These are phyloP conservation scores for Astyanax mexicanus DNA, from an alignment of 2,797 vertebrate genomes.

Conservation along the genomic window DNA sequence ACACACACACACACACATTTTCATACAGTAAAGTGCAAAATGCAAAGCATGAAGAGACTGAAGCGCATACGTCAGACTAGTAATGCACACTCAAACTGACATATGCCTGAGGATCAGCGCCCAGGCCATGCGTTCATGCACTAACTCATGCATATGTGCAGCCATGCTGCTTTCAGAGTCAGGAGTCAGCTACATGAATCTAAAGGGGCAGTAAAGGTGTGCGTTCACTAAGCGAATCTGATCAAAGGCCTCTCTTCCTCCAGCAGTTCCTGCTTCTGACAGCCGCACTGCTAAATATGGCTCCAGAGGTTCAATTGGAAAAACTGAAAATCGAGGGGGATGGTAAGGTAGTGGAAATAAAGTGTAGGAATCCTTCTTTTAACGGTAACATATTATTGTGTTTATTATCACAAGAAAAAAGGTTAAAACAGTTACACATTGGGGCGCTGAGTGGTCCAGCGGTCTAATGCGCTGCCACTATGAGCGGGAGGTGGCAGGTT, in stretches of 20 bases:
- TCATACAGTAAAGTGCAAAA: conserved; percentile 1
- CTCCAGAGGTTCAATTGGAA: not conserved
- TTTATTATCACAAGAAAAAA: too few species aligned
- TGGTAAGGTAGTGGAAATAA: not conserved
- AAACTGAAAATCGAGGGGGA: not conserved
- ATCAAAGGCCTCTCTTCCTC: conserved; percentile 24
- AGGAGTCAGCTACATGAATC: not conserved
- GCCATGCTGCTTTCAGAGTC: not conserved
- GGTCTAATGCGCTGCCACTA: too few species aligned
- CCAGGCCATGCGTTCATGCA: not conserved
- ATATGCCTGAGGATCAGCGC: not conserved
- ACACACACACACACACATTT: too few species aligned
- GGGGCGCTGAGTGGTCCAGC: too few species aligned
- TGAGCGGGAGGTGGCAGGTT: too few species aligned
- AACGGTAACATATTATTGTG: too few species aligned
- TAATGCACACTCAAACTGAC: conserved; percentile 1
- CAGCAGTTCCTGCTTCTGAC: not conserved
- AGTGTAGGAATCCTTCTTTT: not conserved
- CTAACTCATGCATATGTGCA: conserved; percentile 5
- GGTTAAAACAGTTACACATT: too few species aligned
- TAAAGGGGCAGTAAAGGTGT: not conserved
- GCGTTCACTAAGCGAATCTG: conserved; percentile 3
- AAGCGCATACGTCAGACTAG: not conserved
- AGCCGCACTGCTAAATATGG: conserved; percentile 16
- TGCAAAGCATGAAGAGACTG: not conserved